phyloP scores from a whole-genome alignment of 2,888 invertebrate genomes.

The Patella depressa region DNA sequence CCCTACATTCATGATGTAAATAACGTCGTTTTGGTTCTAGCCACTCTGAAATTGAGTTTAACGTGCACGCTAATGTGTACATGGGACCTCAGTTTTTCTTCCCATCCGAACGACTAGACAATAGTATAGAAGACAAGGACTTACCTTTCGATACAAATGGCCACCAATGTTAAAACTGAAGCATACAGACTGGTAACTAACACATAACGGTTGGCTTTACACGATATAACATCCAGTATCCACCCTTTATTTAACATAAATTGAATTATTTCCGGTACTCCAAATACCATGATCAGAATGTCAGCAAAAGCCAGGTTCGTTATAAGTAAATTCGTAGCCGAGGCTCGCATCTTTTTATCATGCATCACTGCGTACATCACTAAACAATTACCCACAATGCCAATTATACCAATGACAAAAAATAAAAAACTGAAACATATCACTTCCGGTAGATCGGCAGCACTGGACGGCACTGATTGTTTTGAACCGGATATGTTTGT shows the following conservation, averaged over 20 bases:
- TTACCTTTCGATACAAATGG: slow-evolving; percentile 71
- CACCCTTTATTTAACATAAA: slow-evolving; percentile 68
- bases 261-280: slow-evolving; percentile 69
- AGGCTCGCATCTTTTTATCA: slow-evolving; percentile 68
- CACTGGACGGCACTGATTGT: background rate
- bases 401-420: slow-evolving; percentile 64
- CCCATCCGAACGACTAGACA: too few species aligned
- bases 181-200: slow-evolving; percentile 71
- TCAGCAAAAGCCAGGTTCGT: slow-evolving; percentile 70
- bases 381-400: slow-evolving; percentile 67
- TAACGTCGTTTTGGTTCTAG: too few species aligned
- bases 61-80: too few species aligned
- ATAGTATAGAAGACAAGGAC: background rate
- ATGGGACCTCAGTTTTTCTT: too few species aligned
- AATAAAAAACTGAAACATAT: slow-evolving; percentile 57
- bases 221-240: slow-evolving; percentile 61
- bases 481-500: too few species aligned
- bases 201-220: slow-evolving; percentile 67
- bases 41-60: too few species aligned
- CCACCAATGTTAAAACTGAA: slow-evolving; percentile 71
- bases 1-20: too few species aligned
- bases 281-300: slow-evolving; percentile 68
- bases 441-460: slow-evolving; percentile 30
- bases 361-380: slow-evolving; percentile 68
- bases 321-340: slow-evolving; percentile 69